phyloP scores from a whole-genome alignment of 2,888 invertebrate genomes.

The Lasioglossum villosulum region DNA sequence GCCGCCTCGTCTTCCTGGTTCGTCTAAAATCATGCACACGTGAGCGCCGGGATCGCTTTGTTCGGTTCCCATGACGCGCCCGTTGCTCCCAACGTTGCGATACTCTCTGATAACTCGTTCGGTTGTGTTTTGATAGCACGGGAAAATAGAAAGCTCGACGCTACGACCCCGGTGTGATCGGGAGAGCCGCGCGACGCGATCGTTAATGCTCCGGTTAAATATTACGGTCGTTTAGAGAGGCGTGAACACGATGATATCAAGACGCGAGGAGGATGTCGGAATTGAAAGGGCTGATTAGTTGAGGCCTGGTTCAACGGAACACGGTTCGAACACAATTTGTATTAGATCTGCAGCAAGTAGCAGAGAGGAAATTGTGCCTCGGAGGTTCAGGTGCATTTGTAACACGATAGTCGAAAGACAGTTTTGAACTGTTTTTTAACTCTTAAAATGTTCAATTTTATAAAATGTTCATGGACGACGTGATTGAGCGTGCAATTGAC shows the following conservation, averaged over 20 bases:
- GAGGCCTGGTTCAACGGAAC: neutral
- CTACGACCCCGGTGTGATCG: neutral
- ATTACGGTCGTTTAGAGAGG: constrained; percentile 3
- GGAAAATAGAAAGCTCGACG: constrained; percentile 13
- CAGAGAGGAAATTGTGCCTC: neutral
- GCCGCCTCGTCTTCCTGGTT: constrained; percentile 48
- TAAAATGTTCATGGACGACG: too few relatives aligned
- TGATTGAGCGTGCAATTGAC: too few relatives aligned
- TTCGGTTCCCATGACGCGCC: constrained; percentile 60
- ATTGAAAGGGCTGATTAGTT: neutral
- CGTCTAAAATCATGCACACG: constrained; percentile 65
- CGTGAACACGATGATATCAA: constrained; percentile 5
- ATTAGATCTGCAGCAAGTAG: neutral
- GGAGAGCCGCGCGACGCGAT: constrained; percentile 7
- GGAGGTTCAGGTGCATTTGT: neutral
- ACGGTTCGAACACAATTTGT: neutral
- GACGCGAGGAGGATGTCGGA: neutral
- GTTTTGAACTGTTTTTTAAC: too few relatives aligned
- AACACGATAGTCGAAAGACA: neutral
- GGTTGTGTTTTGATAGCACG: neutral
- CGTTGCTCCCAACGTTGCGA: constrained; percentile 10
- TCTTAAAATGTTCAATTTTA: neutral
- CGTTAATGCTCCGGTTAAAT: constrained; percentile 20
- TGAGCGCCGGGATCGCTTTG: constrained; percentile 49
- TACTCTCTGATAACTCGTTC: constrained; percentile 20